Base-by-base conservation (phyloP, 2,888 invertebrate genomes). In the Synergus umbraculus region DNA sequence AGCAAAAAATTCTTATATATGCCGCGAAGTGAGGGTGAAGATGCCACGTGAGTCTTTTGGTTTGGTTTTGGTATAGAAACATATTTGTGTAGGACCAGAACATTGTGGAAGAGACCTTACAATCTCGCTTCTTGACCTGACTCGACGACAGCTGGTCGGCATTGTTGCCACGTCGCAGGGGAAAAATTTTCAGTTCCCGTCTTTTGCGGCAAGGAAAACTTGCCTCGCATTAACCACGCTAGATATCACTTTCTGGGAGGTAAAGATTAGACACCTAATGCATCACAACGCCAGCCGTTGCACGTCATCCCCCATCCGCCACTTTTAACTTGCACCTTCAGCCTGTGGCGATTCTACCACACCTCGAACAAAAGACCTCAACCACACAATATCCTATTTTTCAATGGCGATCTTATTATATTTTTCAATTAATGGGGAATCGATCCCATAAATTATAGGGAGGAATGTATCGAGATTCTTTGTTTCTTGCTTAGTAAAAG, bases 181-280 rank as follows among this genome's bases (percentile, higher is more conserved):
- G 54, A 54, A 73, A 73, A 73, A n/a, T 73, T 49, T 73, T 54
- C 37, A 54, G 73, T 9, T 54, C 49, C 9, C 69, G 29, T 69
- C 73, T 73, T 54, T 73, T 73, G 73, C 73, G 73, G 73, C 73
- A 37, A 73, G 73, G 54, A 58, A 73, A 73, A 73, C 49, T 73
- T 54, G 73, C 73, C 73, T 54, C 54, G 73, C 73, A 73, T 73
- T 73, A 73, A 73, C 73, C 73, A 73, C 73, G 73, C 73, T 73
- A 73, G 73, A 73, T 73, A 73, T 73, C 73, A 73, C 73, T 54
- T 73, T 73, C 73, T 73, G 73, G 73, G 73, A 73, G 73, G 73
- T 73, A 73, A 73, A 73, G 73, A 73, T 73, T 73, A 54, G 73
- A 73, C 73, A 73, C 73, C 73, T 73, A 73, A 73, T 73, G 73